Evolutionary conservation across 1,140 invertebrate species (phyloP).

Genomic region (Spodoptera frugiperda): DNA sequence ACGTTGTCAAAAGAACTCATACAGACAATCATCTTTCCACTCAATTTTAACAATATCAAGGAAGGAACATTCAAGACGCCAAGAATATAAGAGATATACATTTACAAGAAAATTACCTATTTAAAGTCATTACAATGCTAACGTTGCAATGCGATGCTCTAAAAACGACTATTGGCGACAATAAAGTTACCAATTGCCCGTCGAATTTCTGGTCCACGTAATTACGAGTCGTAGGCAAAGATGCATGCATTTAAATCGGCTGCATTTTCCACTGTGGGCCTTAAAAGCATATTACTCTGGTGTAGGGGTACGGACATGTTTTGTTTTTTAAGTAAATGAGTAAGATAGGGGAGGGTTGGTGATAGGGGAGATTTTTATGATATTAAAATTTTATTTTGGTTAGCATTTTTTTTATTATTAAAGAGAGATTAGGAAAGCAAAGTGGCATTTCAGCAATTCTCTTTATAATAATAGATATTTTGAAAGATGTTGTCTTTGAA

Average conservation of each 20-base stretch:
- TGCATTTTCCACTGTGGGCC: conserved; percentile 55
- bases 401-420: no score
- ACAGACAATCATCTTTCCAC: no score
- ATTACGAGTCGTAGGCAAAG: conserved; percentile 49
- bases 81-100: neutral
- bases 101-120: neutral
- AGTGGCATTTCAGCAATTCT: no score
- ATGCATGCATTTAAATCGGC: conserved; percentile 65
- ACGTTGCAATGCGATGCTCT: neutral
- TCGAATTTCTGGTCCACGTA: conserved; percentile 36
- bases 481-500: no score
- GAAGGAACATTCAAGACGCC: neutral
- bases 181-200: conserved; percentile 29
- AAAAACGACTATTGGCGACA: conserved; percentile 12
- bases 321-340: neutral
- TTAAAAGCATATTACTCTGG: neutral
- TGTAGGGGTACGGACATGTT: neutral
- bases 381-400: no score
- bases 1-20: no score
- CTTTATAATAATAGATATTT: no score
- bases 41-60: no score
- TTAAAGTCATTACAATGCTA: conserved; percentile 4
- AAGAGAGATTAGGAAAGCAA: no score
- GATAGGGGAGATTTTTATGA: neutral
- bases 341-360: neutral